These are phyloP conservation scores for Huso huso DNA, from an alignment of 2,797 vertebrate species.

Conservation along the genomic window DNA sequence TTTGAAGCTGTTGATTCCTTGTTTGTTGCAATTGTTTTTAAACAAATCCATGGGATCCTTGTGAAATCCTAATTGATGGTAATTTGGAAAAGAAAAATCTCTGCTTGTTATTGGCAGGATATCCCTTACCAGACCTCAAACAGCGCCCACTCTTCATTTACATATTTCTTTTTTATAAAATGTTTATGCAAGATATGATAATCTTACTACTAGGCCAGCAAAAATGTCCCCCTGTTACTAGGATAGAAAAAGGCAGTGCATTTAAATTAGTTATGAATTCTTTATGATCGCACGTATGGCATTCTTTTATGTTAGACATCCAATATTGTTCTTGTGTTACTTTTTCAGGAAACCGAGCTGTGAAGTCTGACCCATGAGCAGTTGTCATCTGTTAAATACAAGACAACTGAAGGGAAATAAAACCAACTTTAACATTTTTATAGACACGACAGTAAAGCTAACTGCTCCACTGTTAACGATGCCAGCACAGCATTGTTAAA, in stretches of 20 bases:
- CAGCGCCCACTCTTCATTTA: slow-evolving; percentile 53
- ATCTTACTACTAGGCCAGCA: slow-evolving; percentile 53
- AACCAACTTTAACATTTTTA: not conserved
- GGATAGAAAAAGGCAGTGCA: slow-evolving; percentile 51
- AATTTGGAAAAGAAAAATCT: slow-evolving; percentile 38
- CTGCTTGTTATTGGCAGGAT: slow-evolving; percentile 29
- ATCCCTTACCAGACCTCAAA: slow-evolving; percentile 38
- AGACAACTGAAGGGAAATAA: not conserved
- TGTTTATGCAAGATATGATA: slow-evolving; percentile 62
- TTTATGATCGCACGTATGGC: slow-evolving; percentile 46
- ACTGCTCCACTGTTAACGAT: not conserved
- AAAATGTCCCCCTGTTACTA: slow-evolving; percentile 47
- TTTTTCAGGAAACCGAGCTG: not conserved
- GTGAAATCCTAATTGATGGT: slow-evolving; percentile 52
- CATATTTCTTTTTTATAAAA: slow-evolving; percentile 58
- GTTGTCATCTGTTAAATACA: not conserved
- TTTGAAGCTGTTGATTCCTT: no score
- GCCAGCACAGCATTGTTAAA: not conserved
- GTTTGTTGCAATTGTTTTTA: no score
- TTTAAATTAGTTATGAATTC: slow-evolving; percentile 55
- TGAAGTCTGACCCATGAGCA: not conserved
- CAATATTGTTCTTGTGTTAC: not conserved
- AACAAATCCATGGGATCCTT: not conserved
- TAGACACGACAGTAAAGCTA: not conserved
- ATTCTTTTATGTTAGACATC: slow-evolving; percentile 33